Base-by-base conservation (phyloP, 1,140 invertebrate species). In the Drosophila pallidifrons region DNA sequence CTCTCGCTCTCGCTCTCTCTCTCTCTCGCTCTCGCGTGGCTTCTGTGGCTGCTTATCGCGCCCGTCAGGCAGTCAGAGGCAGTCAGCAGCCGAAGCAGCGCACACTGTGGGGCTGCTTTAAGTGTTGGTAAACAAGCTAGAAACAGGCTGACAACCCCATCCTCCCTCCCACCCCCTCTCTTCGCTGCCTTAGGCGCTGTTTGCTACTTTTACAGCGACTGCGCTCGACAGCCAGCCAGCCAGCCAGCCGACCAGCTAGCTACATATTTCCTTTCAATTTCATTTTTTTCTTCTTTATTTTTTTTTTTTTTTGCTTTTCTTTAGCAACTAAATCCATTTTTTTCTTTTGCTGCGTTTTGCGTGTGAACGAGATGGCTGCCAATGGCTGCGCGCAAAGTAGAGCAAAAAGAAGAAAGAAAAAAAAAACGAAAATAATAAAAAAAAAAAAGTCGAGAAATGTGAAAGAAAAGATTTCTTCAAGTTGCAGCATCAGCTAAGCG, bases 191-290 rank as follows among this genome's bases (percentile, higher is more conserved):
- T 60, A 73, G 77, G 70, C 85, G 43, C 74, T 89, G 77, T 88
- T 88, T 79, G 80, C 70, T 88, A 78, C 83, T 83, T 88, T 88
- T 63, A 88, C 83, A 88, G 83, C 80, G 85, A 88, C 85, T 89
- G 74, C 80, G 82, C 80, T 86, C 72, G 70, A 52, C 63, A 66
- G 67, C 52, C 57, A 54, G 47, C 0, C 79, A 38, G 58, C 54
- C 57, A 58, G 67, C 66, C 79, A 32, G 30, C 30, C 30, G 30
- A 32, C 30, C 5, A 38, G 61, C 54, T 63, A 58, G 67, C 66
- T 70, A 82, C 74, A 81, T 73, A 77, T 87, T 87, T 87, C 76
- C 83, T 89, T 87, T 88, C 69, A 88, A 70, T 64, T 64, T 65
- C 35, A 32, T 65, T 55, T 47, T 35, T 46, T 25, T 55, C 8